A percentile compares a stretch with the other conserved stretches of the same genome.
Conservation (phyloP, 2,888 invertebrate genomes). For the Microctonus hyperodae region DNA sequence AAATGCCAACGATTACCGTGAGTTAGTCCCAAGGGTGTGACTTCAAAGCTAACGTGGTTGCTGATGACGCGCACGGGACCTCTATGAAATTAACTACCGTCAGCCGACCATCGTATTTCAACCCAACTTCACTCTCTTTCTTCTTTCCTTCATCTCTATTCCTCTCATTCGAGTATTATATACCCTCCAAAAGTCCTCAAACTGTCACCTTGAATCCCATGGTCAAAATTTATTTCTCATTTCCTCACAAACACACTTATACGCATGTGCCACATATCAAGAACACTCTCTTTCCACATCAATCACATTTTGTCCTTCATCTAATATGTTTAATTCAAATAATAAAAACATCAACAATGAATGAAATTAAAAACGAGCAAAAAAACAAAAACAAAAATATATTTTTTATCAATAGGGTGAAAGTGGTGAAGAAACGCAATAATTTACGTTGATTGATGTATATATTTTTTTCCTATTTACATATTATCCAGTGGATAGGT, state of each 20-base stretch:
- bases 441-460: background rate
- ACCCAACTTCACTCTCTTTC: constrained; percentile 28
- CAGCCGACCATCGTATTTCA: constrained; percentile 45
- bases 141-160: background rate
- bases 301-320: background rate
- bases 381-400: background rate
- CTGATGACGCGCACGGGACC: constrained; percentile 55
- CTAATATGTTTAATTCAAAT: background rate
- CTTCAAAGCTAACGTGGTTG: constrained; percentile 37
- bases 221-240: background rate
- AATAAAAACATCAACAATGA: background rate
- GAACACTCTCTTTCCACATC: background rate
- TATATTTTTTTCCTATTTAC: background rate
- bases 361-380: background rate
- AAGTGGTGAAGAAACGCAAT: background rate
- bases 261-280: background rate
- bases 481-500: background rate
- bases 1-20: constrained; percentile 53
- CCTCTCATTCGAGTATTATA: background rate
- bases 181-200: background rate
- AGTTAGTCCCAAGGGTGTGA: constrained; percentile 47
- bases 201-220: background rate
- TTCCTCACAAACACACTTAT: background rate
- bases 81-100: constrained; percentile 53
- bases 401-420: background rate